Evolutionary conservation across 2,888 invertebrate genomes (phyloP), one percentile per base, ranked within the genome.

Genomic region (Choreutis nemorana): DNA sequence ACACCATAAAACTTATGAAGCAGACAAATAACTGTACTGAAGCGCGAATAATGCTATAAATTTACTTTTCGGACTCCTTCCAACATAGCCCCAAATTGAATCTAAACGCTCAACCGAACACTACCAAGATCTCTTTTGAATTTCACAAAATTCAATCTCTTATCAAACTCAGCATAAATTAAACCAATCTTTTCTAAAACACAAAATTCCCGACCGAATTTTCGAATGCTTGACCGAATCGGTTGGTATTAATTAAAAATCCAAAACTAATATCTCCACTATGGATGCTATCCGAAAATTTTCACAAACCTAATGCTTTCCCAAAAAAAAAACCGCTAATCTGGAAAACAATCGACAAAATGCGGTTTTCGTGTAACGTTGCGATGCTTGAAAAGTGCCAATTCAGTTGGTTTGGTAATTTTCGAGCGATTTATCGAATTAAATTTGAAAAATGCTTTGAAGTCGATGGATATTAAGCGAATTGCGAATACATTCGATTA

Each of bases 1-100:
- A n/a, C n/a, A n/a, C n/a, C n/a, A n/a, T n/a, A 50, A 56, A 55
- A 55, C 50, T 59, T 58, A 68, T 72, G 65, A 70, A 70, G 65
- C 64, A 45, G 44, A 42, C 41, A 45, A 44, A 45, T 39, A 41
- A 52, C 42, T 44, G 50, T 54, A 61, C 50, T 60, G 53, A 50
- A 44, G 59, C 63, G 59, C 38, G 44, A 48, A 54, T 68, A 67
- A 71, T 55, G 57, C 53, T 59, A 70, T 70, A 65, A 65, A 62
- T 56, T 60, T 52, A 50, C 49, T 55, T 61, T 56, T 57, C 48
- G 51, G 55, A 42, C 49, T 41, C 47, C 45, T 46, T 53, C 50
- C 48, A 57, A 58, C 52, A 47, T 51, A 48, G 59, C 67, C 64
- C 53, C 43, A 72, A 75, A 77, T 77, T 60, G 65, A 66, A 70